Evolutionary conservation across 2,113 vertebrate species (phyloP), one percentile per base, ranked within the genome.

Genomic region (Siniperca knerii): DNA sequence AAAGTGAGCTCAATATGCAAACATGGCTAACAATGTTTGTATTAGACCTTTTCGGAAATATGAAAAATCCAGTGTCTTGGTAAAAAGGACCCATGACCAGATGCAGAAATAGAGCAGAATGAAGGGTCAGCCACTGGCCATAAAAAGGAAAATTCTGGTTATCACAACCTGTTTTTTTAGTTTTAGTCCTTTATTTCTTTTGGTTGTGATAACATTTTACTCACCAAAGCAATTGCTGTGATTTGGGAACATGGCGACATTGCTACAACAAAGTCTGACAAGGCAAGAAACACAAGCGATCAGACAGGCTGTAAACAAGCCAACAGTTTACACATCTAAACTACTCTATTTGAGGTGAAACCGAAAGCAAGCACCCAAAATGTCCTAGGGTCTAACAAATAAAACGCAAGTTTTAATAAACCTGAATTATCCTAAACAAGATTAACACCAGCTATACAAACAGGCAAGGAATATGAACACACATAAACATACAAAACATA

Each of bases 1-100:
- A 75, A 76, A 62, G n/a, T 50, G 48, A 79, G 18, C 15, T 79
- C 40, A 75, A 44, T 42, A 54, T 75, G 48, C 48, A 71, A 77
- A 85, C 35, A 67, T 29, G 65, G 33, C 40, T 35, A 25, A 37
- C 1, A 71, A 40, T 11, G 0, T 23, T 64, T 44, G 12, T 29
- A 10, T 6, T 48, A 75, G 9, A 46, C n/a, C n/a, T 62, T 76
- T 79, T 0, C 52, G 12, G 0, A 2, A 70, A 50, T 57, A 35
- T 52, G 37, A 57, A 61, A 78, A 29, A 37, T 62, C 10, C 2
- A 74, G 12, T 23, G 29, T 2, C 25, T n/a, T 66, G 42, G 9
- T 67, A 57, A 44, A 50, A 72, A 12, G 4, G 40, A 55, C 1
- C 1, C 11, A 33, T 21, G 72, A 55, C 3, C 20, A 55, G 6